phyloP scores from a whole-genome alignment of 2,888 invertebrate species.

The Antheraea assamensis region DNA sequence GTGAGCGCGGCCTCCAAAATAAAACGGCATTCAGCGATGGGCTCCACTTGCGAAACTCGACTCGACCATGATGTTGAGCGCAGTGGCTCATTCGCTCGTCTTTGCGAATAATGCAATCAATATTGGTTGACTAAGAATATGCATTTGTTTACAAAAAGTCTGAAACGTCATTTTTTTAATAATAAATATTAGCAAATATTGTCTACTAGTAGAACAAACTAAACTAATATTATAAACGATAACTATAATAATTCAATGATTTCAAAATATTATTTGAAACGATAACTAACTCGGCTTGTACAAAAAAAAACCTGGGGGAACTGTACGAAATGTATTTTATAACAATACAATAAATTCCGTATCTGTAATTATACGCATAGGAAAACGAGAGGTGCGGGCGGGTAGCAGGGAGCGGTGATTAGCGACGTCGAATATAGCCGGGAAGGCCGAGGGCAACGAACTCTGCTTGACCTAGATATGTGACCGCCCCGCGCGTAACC shows the following conservation, averaged over 20 bases:
- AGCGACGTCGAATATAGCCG: constrained; percentile 79
- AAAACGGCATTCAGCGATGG: constrained; percentile 81
- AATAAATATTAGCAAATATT: not conserved
- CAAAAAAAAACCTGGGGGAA: not conserved
- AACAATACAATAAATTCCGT: constrained; percentile 40
- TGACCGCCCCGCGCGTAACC: constrained; percentile 41
- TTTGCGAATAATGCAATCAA: constrained; percentile 62
- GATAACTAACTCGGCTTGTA: not conserved
- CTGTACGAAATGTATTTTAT: not conserved
- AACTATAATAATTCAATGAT: not conserved
- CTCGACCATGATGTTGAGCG: constrained; percentile 68
- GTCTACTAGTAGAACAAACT: not conserved
- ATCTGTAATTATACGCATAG: constrained; percentile 48
- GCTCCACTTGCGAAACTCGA: constrained; percentile 78
- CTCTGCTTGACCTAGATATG: constrained; percentile 80
- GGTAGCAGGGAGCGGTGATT: constrained; percentile 58
- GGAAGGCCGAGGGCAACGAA: constrained; percentile 82
- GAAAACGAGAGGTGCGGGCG: constrained; percentile 40
- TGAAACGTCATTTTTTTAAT: not conserved
- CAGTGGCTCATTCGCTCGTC: constrained; percentile 58
- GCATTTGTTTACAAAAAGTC: constrained; percentile 17
- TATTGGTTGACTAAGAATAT: constrained; percentile 48
- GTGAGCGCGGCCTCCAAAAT: constrained; percentile 80
- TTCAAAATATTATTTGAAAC: not conserved
- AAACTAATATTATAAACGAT: not conserved